Evolutionary conservation across 2,797 vertebrate genomes (phyloP).

Genomic region (Dallia pectoralis): DNA sequence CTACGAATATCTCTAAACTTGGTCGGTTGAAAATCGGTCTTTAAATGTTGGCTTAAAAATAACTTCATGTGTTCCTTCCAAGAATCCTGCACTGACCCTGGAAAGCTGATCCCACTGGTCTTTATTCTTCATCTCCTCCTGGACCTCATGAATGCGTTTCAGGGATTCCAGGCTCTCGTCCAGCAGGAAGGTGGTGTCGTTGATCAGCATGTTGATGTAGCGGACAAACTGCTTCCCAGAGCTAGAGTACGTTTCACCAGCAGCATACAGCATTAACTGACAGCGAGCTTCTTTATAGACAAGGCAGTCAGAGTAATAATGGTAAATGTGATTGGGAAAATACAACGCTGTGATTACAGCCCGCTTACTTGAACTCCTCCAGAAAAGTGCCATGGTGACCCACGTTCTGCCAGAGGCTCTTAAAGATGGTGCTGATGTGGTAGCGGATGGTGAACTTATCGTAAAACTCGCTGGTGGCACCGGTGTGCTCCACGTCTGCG

Average conservation of each 20-base stretch:
- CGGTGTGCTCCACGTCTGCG: conserved; percentile 95
- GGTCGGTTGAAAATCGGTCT: no score
- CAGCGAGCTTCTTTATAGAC: not conserved
- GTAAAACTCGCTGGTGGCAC: conserved; percentile 97
- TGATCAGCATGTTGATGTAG: conserved; percentile 99
- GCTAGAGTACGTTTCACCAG: conserved; percentile 59
- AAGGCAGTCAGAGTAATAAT: not conserved
- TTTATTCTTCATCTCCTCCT: conserved; percentile 99
- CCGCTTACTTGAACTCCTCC: conserved; percentile 98
- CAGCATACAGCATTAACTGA: not conserved
- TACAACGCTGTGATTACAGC: not conserved
- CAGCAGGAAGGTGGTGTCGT: conserved; percentile 97
- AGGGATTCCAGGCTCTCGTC: conserved; percentile 98
- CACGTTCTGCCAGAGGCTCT: conserved; percentile 98
- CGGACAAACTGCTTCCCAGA: conserved; percentile 99
- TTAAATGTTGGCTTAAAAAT: not conserved
- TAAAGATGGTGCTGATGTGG: conserved; percentile 99
- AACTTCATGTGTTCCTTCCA: not conserved
- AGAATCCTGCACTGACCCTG: conserved; percentile 77
- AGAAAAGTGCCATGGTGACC: conserved; percentile 97
- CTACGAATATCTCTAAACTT: no score
- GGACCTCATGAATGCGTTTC: conserved; percentile 97
- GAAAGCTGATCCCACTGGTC: conserved; percentile 96
- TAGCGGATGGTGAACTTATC: conserved; percentile 99
- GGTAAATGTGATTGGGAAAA: not conserved